Evolutionary conservation across 1,140 invertebrate genomes (phyloP).

Genomic region (Drosophila bipectinata): DNA sequence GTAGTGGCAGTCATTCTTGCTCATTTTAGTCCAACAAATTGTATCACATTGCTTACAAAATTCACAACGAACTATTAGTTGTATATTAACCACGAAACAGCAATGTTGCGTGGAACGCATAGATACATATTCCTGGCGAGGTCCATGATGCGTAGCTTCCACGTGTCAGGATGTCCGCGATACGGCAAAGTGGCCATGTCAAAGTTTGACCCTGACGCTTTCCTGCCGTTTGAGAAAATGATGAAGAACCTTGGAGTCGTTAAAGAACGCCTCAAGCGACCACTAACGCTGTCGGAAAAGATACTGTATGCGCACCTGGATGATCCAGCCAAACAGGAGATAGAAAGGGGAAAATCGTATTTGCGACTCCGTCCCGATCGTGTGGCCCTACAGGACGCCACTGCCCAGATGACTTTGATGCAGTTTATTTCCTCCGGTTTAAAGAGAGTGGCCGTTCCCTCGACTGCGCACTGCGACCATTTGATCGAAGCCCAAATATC

Average conservation of each 20-base stretch:
- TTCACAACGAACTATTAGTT: not conserved
- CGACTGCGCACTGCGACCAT: slow-evolving; percentile 99
- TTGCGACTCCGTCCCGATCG: slow-evolving; percentile 96
- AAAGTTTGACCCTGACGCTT: slow-evolving; percentile 92
- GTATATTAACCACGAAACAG: not conserved
- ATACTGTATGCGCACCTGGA: slow-evolving; percentile 99
- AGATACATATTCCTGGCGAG: slow-evolving; percentile 18
- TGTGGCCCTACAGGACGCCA: slow-evolving; percentile 99
- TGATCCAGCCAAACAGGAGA: slow-evolving; percentile 92
- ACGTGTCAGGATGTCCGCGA: slow-evolving; percentile 2
- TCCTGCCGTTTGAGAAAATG: slow-evolving; percentile 95
- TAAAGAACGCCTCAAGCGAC: slow-evolving; percentile 94
- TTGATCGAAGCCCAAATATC: slow-evolving; percentile 98
- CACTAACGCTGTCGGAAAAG: slow-evolving; percentile 98
- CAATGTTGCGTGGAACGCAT: slow-evolving; percentile 15
- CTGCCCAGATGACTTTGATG: slow-evolving; percentile 99
- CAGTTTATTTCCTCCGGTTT: slow-evolving; percentile 99
- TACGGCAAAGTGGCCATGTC: slow-evolving; percentile 91
- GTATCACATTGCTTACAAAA: not conserved
- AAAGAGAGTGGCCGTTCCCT: slow-evolving; percentile 96
- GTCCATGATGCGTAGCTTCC: slow-evolving; percentile 18
- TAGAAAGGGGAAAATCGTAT: slow-evolving; percentile 95
- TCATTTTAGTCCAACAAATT: not conserved
- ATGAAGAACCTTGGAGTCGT: slow-evolving; percentile 92
- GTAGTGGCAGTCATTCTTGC: not conserved